Conservation (phyloP, 2,113 vertebrate species). For the Rousettus leschenaultii region DNA sequence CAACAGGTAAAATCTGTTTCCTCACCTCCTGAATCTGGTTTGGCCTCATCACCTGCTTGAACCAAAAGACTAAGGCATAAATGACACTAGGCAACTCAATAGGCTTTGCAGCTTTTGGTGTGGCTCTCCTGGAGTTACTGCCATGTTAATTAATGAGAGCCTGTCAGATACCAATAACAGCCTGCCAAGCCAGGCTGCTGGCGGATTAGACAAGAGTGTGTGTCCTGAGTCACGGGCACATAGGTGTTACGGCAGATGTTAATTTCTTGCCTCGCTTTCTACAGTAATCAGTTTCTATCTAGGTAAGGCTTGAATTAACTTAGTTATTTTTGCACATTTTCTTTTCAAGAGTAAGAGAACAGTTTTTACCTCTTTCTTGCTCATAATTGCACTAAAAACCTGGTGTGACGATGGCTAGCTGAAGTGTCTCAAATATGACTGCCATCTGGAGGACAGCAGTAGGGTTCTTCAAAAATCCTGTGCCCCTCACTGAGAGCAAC, state of each 20-base stretch:
- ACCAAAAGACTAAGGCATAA: neutral
- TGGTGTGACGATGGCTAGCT: conserved; percentile 42
- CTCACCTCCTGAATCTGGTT: neutral
- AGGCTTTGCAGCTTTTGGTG: neutral
- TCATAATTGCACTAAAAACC: conserved; percentile 49
- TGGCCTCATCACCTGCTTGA: neutral
- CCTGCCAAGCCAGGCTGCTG: neutral
- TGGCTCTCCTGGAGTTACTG: neutral
- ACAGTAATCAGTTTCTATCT: neutral
- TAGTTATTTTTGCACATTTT: neutral
- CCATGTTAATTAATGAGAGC: neutral
- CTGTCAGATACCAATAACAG: neutral
- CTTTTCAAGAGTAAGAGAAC: conserved; percentile 40
- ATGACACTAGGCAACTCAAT: neutral
- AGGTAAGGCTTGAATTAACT: conserved; percentile 30
- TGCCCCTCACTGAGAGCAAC: conserved; percentile 65
- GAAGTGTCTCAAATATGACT: conserved; percentile 31
- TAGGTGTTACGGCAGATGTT: neutral
- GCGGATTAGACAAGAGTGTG: neutral
- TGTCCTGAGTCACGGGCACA: neutral
- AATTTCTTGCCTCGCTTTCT: neutral
- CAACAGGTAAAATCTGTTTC: neutral
- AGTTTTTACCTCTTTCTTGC: conserved; percentile 54
- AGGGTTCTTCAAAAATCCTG: conserved; percentile 56
- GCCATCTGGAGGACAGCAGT: conserved; percentile 42